Percentiles rank a stretch among this genome's conserved stretches.
phyloP scores from a whole-genome alignment of 1,140 invertebrate genomes.

The Zelostemma sp. region DNA sequence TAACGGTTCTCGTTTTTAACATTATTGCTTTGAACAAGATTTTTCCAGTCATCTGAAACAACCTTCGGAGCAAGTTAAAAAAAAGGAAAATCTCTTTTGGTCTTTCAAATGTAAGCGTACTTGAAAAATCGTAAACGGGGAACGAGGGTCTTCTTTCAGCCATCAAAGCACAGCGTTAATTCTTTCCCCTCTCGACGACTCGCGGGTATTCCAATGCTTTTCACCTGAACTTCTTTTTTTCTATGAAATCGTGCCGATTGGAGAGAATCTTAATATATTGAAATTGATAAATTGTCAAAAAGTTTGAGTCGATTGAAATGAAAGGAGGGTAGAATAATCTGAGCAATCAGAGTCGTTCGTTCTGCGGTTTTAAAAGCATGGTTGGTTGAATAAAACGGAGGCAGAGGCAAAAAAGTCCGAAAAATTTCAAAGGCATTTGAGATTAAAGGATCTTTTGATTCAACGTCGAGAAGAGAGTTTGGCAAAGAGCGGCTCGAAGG shows the following conservation, averaged over 20 bases:
- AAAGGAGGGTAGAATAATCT: conserved; percentile 17
- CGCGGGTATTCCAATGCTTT: conserved; percentile 21
- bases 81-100: background rate
- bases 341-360: conserved; percentile 42
- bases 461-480: conserved; percentile 17
- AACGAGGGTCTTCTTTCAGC: conserved; percentile 10
- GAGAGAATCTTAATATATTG: conserved; percentile 30
- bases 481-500: too few relatives aligned
- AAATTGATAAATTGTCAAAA: conserved; percentile 46
- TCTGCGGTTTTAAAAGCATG: conserved; percentile 21
- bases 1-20: too few relatives aligned
- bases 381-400: conserved; percentile 6
- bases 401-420: conserved; percentile 14
- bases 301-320: conserved; percentile 19
- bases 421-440: conserved; percentile 31
- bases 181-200: background rate
- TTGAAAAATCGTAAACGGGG: conserved; percentile 7
- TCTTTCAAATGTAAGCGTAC: background rate
- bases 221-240: conserved; percentile 15
- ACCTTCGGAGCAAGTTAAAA: too few relatives aligned
- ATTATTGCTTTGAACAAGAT: too few relatives aligned
- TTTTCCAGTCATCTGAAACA: too few relatives aligned
- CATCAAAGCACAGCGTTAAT: conserved; percentile 14
- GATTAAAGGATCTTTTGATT: conserved; percentile 45
- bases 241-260: conserved; percentile 13